phyloP scores from a whole-genome alignment of 2,797 vertebrate genomes.

The Phrynocephalus forsythii region DNA sequence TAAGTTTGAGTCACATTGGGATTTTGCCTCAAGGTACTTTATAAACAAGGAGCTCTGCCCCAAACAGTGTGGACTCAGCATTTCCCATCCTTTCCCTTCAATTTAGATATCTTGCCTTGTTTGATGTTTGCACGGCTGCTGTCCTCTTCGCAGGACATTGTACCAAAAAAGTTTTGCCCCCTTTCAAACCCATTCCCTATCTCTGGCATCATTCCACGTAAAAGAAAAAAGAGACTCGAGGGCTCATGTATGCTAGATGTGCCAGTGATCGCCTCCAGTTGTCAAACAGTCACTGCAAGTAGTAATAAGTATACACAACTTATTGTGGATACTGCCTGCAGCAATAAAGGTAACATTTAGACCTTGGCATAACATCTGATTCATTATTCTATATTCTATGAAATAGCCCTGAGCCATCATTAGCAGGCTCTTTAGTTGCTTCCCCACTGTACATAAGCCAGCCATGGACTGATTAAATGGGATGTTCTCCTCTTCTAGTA shows the following conservation, averaged over 20 bases:
- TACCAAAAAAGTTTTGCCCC: too few relatives aligned
- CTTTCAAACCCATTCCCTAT: too few relatives aligned
- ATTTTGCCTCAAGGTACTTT: too few relatives aligned
- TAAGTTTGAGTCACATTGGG: too few relatives aligned
- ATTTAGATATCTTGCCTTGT: too few relatives aligned
- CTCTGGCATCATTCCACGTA: too few relatives aligned
- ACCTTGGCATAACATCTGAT: conserved; percentile 3
- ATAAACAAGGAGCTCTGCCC: too few relatives aligned
- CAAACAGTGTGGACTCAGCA: too few relatives aligned
- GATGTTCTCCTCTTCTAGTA: neutral
- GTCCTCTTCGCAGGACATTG: too few relatives aligned
- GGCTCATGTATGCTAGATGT: neutral
- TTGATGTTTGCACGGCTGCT: too few relatives aligned
- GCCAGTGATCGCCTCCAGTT: neutral
- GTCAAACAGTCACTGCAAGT: neutral
- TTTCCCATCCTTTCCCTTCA: too few relatives aligned
- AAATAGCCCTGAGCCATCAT: conserved; percentile 26
- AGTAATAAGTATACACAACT: neutral
- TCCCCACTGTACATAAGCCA: conserved; percentile 17
- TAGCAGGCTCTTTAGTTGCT: neutral
- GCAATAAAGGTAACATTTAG: neutral
- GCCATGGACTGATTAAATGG: conserved; percentile 18
- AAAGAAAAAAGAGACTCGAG: neutral
- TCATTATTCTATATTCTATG: conserved; percentile 27
- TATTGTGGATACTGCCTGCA: too few relatives aligned